A percentile compares a stretch with the other conserved stretches of the same genome.
Conservation (phyloP, 2,113 vertebrate genomes). For the Diphyllodes magnificus region DNA sequence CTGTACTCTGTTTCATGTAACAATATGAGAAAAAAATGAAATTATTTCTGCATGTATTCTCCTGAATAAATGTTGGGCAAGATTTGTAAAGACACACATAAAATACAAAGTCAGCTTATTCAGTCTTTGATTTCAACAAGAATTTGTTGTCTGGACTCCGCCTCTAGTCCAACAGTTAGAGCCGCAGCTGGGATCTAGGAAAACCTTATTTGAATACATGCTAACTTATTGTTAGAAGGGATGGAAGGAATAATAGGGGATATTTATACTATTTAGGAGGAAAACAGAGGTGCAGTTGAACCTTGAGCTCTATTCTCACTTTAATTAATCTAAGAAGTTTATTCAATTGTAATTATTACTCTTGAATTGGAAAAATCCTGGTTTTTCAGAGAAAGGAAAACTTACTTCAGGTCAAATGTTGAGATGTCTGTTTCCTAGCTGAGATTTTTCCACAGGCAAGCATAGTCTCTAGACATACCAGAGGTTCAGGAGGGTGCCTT, state of each 20-base stretch:
- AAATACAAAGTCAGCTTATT: background rate
- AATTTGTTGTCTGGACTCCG: rapidly evolving
- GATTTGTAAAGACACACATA: background rate
- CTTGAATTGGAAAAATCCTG: background rate
- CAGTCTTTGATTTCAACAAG: background rate
- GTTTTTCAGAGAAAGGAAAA: background rate
- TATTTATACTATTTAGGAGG: background rate
- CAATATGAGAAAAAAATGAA: background rate
- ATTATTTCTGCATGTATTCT: background rate
- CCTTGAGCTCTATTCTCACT: background rate
- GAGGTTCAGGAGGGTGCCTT: background rate
- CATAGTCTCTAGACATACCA: background rate
- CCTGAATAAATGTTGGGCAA: background rate
- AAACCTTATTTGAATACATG: background rate
- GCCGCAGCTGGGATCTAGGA: background rate
- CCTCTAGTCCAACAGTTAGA: background rate
- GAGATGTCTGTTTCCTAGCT: background rate
- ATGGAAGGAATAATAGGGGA: background rate
- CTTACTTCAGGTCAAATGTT: background rate
- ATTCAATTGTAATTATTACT: background rate
- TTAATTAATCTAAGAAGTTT: background rate
- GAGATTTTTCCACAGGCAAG: background rate
- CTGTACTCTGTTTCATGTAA: background rate
- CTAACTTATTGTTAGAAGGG: background rate
- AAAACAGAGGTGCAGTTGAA: background rate